Evolutionary conservation across 30 jellyfish, hydroid and myxozoan genomes (phyloP).

Genomic region (Calvadosia cruxmelitensis): DNA sequence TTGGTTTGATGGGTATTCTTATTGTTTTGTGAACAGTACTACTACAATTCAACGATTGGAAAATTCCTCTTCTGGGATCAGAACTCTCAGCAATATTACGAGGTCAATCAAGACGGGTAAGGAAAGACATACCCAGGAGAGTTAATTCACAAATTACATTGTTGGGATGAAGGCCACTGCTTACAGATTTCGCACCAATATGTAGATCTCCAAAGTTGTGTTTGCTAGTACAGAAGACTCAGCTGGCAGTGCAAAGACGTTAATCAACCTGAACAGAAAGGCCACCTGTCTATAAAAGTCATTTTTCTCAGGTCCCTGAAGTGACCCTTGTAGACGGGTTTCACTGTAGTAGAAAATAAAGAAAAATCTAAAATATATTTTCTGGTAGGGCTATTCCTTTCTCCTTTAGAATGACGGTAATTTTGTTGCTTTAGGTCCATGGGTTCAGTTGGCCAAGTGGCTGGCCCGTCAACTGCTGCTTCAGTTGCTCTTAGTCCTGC

Average conservation of each 20-base stretch:
- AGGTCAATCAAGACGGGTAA: slow-evolving; percentile 90
- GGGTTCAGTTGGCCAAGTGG: background rate
- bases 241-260: too few relatives aligned
- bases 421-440: background rate
- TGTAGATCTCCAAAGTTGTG: too few relatives aligned
- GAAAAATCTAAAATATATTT: too few relatives aligned
- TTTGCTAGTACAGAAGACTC: too few relatives aligned
- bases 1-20: background rate
- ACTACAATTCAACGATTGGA: slow-evolving; percentile 76
- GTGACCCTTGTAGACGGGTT: too few relatives aligned
- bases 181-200: too few relatives aligned
- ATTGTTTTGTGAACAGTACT: slow-evolving; percentile 37
- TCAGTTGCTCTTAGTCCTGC: slow-evolving; percentile 1
- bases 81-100: slow-evolving; percentile 40
- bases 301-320: too few relatives aligned
- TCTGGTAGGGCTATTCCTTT: too few relatives aligned
- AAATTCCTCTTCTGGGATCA: slow-evolving; percentile 79
- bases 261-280: too few relatives aligned
- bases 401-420: too few relatives aligned
- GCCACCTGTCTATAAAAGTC: too few relatives aligned
- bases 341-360: too few relatives aligned
- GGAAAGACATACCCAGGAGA: slow-evolving; percentile 4
- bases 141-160: background rate
- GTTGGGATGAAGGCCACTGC: background rate
- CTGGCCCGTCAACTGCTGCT: background rate